Conservation (phyloP, 2,888 invertebrate genomes). For the Tricholauxania praeusta region DNA sequence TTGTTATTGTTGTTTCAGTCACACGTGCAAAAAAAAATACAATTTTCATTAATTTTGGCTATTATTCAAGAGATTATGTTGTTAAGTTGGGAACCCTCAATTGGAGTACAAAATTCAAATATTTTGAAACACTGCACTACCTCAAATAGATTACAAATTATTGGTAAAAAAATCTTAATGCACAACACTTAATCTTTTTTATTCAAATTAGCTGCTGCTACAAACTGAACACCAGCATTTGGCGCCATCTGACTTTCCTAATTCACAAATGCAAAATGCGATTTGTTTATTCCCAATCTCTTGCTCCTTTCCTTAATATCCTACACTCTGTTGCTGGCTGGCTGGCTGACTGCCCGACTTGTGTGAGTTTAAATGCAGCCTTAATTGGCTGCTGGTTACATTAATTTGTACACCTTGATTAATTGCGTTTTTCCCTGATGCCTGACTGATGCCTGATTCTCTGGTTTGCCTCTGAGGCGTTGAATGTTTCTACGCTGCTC, state of each 20-base stretch:
- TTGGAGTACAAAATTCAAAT: too few relatives aligned
- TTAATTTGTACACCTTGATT: slow-evolving; percentile 64
- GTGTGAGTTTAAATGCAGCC: slow-evolving; percentile 54
- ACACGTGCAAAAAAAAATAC: slow-evolving; percentile 7
- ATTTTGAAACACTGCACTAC: too few relatives aligned
- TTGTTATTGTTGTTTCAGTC: not conserved
- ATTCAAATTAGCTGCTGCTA: not conserved
- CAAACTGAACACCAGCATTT: not conserved
- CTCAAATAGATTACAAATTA: too few relatives aligned
- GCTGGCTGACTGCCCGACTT: not conserved
- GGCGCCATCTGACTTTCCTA: slow-evolving; percentile 10
- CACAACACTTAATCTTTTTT: too few relatives aligned
- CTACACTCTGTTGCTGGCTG: not conserved
- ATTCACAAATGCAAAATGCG: not conserved
- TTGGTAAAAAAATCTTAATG: too few relatives aligned
- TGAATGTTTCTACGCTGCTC: slow-evolving; percentile 24
- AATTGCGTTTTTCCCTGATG: slow-evolving; percentile 49
- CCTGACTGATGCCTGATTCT: slow-evolving; percentile 22
- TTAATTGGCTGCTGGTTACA: slow-evolving; percentile 65
- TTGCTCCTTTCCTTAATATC: not conserved
- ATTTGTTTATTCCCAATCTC: not conserved
- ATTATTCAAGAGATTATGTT: not conserved
- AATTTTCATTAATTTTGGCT: slow-evolving; percentile 2
- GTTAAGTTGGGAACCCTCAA: too few relatives aligned
- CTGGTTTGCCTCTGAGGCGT: slow-evolving; percentile 31